phyloP scores from a whole-genome alignment of 1,140 invertebrate genomes.

The Microvelia longipes region DNA sequence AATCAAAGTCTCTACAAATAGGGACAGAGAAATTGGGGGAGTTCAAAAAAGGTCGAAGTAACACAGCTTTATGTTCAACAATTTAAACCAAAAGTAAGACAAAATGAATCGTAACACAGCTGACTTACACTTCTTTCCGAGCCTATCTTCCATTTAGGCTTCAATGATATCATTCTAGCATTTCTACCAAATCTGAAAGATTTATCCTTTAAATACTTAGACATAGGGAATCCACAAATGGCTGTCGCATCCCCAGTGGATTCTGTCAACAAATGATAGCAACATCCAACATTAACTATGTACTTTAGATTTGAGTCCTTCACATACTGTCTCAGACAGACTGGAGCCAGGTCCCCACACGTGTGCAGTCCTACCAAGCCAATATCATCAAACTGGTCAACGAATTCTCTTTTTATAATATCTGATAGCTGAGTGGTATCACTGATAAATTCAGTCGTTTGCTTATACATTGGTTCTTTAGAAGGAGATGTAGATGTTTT shows the following conservation, averaged over 20 bases:
- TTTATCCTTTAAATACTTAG: slow-evolving; percentile 38
- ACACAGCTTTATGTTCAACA: no score
- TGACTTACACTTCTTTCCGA: slow-evolving; percentile 33
- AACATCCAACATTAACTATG: slow-evolving; percentile 73
- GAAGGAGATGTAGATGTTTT: no score
- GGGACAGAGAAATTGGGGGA: no score
- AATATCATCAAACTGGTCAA: slow-evolving; percentile 30
- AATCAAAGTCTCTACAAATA: no score
- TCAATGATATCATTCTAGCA: slow-evolving; percentile 65
- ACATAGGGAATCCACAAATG: slow-evolving; percentile 47
- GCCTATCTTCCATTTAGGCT: slow-evolving; percentile 51
- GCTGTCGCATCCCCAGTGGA: slow-evolving; percentile 4
- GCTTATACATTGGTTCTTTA: slow-evolving; percentile 11
- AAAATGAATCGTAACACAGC: no score
- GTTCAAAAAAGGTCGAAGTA: no score
- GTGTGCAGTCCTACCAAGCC: slow-evolving; percentile 58
- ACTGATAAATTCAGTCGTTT: slow-evolving; percentile 17
- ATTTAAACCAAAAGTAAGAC: no score
- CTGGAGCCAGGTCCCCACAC: slow-evolving; percentile 67
- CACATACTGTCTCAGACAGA: slow-evolving; percentile 55
- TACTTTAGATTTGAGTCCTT: slow-evolving; percentile 35
- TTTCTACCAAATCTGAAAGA: slow-evolving; percentile 49
- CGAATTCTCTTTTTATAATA: no score
- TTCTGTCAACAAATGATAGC: slow-evolving; percentile 73
- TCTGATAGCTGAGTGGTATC: slow-evolving; percentile 33